Base-by-base conservation (phyloP, 2,888 invertebrate species). In the Selenia dentaria region DNA sequence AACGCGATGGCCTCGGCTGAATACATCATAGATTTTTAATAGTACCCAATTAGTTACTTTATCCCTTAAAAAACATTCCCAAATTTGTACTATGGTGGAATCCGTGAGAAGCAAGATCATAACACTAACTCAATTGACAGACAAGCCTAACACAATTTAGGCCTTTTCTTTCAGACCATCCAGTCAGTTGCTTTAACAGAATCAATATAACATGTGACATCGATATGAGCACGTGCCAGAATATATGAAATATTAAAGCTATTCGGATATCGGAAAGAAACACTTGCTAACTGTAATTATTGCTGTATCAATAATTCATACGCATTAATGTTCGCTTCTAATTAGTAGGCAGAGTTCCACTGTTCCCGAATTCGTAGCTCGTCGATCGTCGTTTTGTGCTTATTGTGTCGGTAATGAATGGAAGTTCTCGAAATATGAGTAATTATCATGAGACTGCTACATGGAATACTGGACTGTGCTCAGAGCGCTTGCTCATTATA, bases 321-420 rank as follows among this genome's bases (percentile, higher is more conserved):
- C 25, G 57, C 56, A 58, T 61, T 55, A 50, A 50, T 46, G 60
- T 60, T 62, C 52, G 57, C 54, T 47, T 48, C 53, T 70, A 67
- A 70, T 69, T 67, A 67, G 54, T 51, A 54, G 53, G 46, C 59
- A 55, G 48, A 51, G 50, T 57, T 48, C 55, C 50, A 52, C 53
- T 54, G 48, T 46, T 64, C 26, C 36, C 50, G 44, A 67, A 65
- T 69, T 67, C 58, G 57, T 57, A 54, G 57, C 62, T 63, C 59
- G 56, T 60, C 42, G 24, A 20, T 29, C 11, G 28, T 33, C 38
- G 28, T 11, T 36, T 36, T 33, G 40, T 31, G 43, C 24, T 16
- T 27, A 39, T 40, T 33, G 33, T 42, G 25, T 45, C 37, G 33
- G 22, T 43, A 49, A 51, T 55, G 25, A 39, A 35, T 43, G 22